These are phyloP conservation scores for Ascaphus truei DNA, from an alignment of 2,113 vertebrate species.

Conservation along the genomic window DNA sequence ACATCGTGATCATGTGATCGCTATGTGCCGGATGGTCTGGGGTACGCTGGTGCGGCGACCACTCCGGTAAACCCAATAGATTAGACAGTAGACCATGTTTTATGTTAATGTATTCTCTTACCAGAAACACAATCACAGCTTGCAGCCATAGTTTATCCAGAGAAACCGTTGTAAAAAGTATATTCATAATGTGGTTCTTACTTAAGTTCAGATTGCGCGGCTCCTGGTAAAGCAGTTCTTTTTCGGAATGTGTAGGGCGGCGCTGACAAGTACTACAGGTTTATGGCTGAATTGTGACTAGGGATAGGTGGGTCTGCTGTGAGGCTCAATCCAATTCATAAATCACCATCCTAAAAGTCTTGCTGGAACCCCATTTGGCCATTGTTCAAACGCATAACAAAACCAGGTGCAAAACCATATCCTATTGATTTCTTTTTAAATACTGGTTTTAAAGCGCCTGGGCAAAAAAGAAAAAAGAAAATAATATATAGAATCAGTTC, in stretches of 20 bases:
- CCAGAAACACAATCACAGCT: background rate
- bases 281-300: constrained; percentile 19
- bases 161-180: too few species aligned
- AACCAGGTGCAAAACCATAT: constrained; percentile 28
- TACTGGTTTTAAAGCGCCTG: background rate
- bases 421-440: constrained; percentile 1
- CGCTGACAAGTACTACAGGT: constrained; percentile 13
- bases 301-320: constrained; percentile 19
- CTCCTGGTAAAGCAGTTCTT: constrained; percentile 3
- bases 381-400: constrained; percentile 23
- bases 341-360: constrained; percentile 15
- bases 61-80: too few species aligned
- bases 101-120: background rate
- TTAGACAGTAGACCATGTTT: too few species aligned
- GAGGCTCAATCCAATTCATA: constrained; percentile 23
- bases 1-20: too few species aligned
- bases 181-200: background rate
- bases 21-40: too few species aligned
- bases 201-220: background rate
- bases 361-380: constrained; percentile 11
- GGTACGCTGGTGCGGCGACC: too few species aligned
- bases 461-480: background rate
- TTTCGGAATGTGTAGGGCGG: background rate
- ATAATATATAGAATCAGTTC: too few species aligned
- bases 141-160: too few species aligned